Conservation (phyloP, 2,797 vertebrate species). For the Sebastes itinus region DNA sequence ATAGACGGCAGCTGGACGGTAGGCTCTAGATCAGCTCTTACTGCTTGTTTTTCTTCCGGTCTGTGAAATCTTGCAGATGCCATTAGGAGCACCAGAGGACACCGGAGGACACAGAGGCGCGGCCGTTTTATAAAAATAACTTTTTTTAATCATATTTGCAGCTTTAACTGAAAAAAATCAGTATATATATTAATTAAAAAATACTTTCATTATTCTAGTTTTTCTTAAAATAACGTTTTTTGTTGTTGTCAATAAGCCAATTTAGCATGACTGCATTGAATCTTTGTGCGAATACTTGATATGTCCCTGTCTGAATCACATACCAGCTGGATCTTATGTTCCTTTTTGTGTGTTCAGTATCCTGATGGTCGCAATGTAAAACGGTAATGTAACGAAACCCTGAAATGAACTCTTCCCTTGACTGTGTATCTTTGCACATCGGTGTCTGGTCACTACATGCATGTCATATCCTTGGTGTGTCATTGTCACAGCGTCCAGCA, state of each 20-base stretch:
- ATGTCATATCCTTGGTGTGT: not conserved
- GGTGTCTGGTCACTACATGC: not conserved
- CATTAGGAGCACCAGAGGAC: too few species aligned
- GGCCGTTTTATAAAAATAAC: too few species aligned
- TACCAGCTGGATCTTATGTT: not conserved
- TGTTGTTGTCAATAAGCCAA: not conserved
- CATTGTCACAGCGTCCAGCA: not conserved
- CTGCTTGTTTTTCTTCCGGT: too few species aligned
- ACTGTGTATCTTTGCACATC: not conserved
- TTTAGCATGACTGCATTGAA: not conserved
- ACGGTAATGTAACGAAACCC: rapidly evolving
- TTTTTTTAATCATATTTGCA: too few species aligned
- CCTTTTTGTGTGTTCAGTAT: not conserved
- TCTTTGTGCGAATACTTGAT: not conserved
- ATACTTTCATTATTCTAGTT: not conserved
- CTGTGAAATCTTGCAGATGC: too few species aligned
- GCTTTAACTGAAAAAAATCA: too few species aligned
- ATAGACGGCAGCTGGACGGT: too few species aligned
- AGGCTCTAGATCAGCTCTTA: too few species aligned
- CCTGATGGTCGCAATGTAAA: not conserved
- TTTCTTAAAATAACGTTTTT: not conserved
- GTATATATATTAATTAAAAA: not conserved
- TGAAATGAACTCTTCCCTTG: not conserved
- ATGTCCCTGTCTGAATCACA: not conserved
- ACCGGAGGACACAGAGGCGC: too few species aligned